Base-by-base conservation (phyloP, 2,113 vertebrate species). In the Saccopteryx bilineata region DNA sequence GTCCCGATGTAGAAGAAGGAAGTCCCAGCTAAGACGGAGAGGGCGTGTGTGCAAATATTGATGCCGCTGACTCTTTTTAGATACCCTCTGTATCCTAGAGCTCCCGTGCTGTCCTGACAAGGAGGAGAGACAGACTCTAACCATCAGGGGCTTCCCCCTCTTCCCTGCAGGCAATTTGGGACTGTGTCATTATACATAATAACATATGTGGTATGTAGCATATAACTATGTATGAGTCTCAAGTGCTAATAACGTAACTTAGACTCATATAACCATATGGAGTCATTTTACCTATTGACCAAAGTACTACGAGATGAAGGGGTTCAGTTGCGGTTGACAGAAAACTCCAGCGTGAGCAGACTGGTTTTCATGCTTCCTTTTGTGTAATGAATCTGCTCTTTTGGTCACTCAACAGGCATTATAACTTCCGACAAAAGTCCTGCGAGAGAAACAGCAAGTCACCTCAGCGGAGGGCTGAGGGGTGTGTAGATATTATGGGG, bases 1-100 rank as follows among this genome's bases (percentile, higher is more conserved):
- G 97, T 97, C 97, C 97, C 87, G 95, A 93, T 65, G 78, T 95
- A 58, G 97, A 87, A 90, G 93, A 96, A 98, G 94, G 74, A 74
- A 13, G 1, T 89, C 63, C 78, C 87, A 96, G 87, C 0, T 28
- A 96, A 98, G 93, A 52, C 78, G 97, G 76, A 96, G 17, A 63
- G 1, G 46, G 18, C 56, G 13, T 18, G 15, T 60, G 28, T 24
- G 61, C 24, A 31, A 81, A 66, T 15, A 76, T 76, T 31, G 91
- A 95, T 61, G 28, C 72, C 9, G 50, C 87, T 9, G 75, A 80
- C 80, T 69, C 84, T 89, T 93, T 97, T 96, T 89, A 68, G 28
- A 87, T 15, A 90, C 56, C 63, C 31, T 93, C 74, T 90, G 78
- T 13, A 54, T 89, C 15, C 0, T 24, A 24, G 80, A 78, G 12